phyloP scores from a whole-genome alignment of 2,888 invertebrate species.

The Sphaerophoria rueppellii region DNA sequence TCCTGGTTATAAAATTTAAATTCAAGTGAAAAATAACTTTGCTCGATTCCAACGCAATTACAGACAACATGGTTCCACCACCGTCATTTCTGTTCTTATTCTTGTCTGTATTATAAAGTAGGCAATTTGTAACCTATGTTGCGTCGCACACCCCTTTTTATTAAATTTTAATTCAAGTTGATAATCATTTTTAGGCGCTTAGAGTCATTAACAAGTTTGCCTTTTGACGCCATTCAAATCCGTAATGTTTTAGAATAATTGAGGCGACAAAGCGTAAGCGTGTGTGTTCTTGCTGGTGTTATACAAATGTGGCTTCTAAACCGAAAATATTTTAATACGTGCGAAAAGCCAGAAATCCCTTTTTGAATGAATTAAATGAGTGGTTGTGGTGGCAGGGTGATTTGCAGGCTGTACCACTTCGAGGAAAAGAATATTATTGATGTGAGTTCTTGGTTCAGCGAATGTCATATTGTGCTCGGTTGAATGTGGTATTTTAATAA shows the following conservation, averaged over 20 bases:
- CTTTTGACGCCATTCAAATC: constrained; percentile 31
- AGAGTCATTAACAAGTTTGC: constrained; percentile 37
- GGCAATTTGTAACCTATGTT: constrained; percentile 20
- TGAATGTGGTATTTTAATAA: constrained; percentile 7
- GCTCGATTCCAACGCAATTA: constrained; percentile 13
- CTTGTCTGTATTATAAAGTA: neutral
- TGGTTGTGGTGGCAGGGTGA: neutral
- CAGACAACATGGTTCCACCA: constrained; percentile 1
- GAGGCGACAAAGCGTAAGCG: constrained; percentile 15
- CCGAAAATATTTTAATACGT: constrained; percentile 35
- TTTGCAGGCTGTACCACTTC: neutral
- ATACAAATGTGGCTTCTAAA: constrained; percentile 29
- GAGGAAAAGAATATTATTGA: constrained; percentile 7
- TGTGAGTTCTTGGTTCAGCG: neutral
- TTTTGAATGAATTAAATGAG: constrained; percentile 8
- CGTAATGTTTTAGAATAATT: constrained; percentile 31
- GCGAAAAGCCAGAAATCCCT: constrained; percentile 25
- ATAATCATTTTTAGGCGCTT: constrained; percentile 36
- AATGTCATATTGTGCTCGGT: neutral
- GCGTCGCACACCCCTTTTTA: constrained; percentile 1
- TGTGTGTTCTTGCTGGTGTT: neutral
- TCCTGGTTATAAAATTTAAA: neutral
- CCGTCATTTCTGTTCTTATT: neutral
- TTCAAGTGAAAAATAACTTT: neutral
- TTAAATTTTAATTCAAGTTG: constrained; percentile 31